Evolutionary conservation across 2,113 vertebrate genomes (phyloP), one percentile per base, ranked within the genome.

Genomic region (Cephalopholis sonnerati): DNA sequence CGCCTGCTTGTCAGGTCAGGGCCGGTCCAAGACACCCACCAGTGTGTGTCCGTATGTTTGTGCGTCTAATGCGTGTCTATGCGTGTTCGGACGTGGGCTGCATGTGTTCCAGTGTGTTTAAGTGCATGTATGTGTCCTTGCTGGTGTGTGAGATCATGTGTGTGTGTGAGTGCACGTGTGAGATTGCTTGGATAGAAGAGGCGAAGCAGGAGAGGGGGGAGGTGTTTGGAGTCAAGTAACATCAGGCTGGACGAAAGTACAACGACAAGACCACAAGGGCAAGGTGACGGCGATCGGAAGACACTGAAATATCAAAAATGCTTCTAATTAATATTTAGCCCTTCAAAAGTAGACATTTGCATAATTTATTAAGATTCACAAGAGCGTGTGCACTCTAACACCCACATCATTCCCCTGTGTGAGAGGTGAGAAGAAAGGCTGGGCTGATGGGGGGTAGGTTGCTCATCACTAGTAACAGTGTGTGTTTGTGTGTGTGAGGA

Each of bases 321-420:
- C 7, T 74, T 63, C 59, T 65, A 74, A 90, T 81, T 81, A 83
- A 83, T 82, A 80, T 79, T 94, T 96, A 95, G 95, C 93, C 92
- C 57, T 36, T 93, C 69, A 91, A 91, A 22, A 93, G 3, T 55
- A 82, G 0, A 9, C 89, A 96, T 98, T 96, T 97, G 93, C 97
- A 97, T 98, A 97, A 97, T 98, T 97, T 97, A 97, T 97, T 97
- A 96, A 94, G 95, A 96, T 95, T 97, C 84, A 87, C 62, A 78
- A 64, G 85, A 83, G 93, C 57, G 67, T 81, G 77, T 84, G 76
- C 77, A 84, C 70, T 81, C 53, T 83, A 69, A 86, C 74, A 74
- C 82, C 72, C 68, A 66, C 87, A 72, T 83, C 92, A 85, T 74
- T 88, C 90, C 74, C 91, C 24, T 57, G 87, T 89, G 84, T 88